Conservation (phyloP, 2,113 vertebrate species). For the Phalacrocorax brasilianus region DNA sequence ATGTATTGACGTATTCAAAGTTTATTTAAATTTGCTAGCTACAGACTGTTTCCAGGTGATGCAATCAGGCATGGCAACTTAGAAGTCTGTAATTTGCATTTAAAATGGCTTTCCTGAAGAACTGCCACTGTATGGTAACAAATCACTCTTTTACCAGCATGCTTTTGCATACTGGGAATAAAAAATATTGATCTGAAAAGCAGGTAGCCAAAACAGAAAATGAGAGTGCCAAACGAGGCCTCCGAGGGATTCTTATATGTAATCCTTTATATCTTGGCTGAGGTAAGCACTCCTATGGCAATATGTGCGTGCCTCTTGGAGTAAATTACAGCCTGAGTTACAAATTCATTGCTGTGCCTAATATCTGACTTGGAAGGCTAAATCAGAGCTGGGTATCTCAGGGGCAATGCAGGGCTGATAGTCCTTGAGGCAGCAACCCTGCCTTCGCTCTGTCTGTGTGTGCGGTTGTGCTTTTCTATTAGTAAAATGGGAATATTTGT, state of each 20-base stretch:
- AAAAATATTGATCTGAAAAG: not conserved
- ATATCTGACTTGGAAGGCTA: not conserved
- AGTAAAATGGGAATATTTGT: not conserved
- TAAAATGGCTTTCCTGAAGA: not conserved
- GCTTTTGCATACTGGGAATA: not conserved
- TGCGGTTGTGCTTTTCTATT: not conserved
- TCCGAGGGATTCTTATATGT: not conserved
- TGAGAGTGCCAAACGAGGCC: not conserved
- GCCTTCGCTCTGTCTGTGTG: not conserved
- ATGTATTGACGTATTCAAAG: not conserved
- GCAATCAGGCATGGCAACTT: not conserved
- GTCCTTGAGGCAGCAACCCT: not conserved
- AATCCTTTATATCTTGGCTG: not conserved
- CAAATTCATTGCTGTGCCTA: not conserved
- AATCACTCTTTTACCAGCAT: not conserved
- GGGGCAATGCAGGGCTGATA: not conserved
- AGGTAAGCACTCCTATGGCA: not conserved
- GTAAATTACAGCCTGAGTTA: not conserved
- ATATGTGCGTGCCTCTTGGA: rapidly evolving
- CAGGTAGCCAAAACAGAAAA: not conserved
- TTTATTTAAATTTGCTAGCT: not conserved
- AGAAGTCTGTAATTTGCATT: not conserved
- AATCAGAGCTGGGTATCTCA: not conserved
- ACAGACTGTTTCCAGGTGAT: not conserved
- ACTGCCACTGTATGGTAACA: not conserved